Evolutionary conservation across 2,888 invertebrate genomes (phyloP).

Genomic region (Plagodis pulveraria): DNA sequence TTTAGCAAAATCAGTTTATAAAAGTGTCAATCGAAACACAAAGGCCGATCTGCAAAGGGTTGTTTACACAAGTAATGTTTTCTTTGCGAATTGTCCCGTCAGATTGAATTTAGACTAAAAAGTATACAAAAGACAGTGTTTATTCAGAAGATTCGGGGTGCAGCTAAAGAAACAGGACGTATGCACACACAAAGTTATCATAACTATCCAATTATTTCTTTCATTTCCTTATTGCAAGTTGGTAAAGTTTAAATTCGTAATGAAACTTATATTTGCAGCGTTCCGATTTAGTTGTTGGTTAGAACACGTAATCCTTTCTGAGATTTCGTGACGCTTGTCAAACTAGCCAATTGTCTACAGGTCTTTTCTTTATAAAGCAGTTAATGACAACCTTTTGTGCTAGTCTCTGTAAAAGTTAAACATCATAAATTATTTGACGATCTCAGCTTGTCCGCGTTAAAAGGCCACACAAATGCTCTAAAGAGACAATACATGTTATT

Average conservation of each 20-base stretch:
- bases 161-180: conserved; percentile 70
- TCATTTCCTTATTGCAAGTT: conserved; percentile 25
- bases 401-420: conserved; percentile 68
- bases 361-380: conserved; percentile 65
- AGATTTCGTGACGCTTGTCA: conserved; percentile 73
- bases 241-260: conserved; percentile 46
- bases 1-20: conserved; percentile 40
- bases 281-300: conserved; percentile 9
- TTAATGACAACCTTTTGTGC: conserved; percentile 75
- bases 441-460: conserved; percentile 60
- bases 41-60: conserved; percentile 61
- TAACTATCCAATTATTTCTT: conserved; percentile 10
- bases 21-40: conserved; percentile 55
- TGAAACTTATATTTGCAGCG: neutral
- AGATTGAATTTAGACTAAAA: conserved; percentile 57
- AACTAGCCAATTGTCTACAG: conserved; percentile 77
- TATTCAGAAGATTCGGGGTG: conserved; percentile 66
- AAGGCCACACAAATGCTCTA: conserved; percentile 65
- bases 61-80: conserved; percentile 67
- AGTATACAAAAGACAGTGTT: conserved; percentile 60
- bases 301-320: conserved; percentile 71
- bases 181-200: conserved; percentile 35
- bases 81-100: conserved; percentile 59
- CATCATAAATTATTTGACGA: conserved; percentile 70
- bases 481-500: conserved; percentile 44